phyloP scores from a whole-genome alignment of 2,113 vertebrate genomes.

The Pseudorasbora parva region DNA sequence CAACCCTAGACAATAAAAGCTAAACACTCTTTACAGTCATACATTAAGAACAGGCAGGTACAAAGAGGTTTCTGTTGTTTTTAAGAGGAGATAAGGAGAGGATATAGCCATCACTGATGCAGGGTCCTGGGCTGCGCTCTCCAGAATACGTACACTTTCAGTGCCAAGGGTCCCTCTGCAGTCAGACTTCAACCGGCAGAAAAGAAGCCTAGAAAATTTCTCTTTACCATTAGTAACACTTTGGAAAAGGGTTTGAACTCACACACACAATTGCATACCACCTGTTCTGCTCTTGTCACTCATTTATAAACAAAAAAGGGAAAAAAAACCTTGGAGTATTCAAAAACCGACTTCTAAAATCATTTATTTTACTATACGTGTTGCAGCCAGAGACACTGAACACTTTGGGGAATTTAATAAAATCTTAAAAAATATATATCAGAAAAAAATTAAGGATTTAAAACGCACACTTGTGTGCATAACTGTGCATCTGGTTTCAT shows the following conservation, averaged over 20 bases:
- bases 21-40: constrained; percentile 61
- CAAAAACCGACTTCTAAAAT: background rate
- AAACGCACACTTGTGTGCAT: constrained; percentile 24
- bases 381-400: constrained; percentile 38
- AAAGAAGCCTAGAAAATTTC: constrained; percentile 99
- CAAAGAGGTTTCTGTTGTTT: constrained; percentile 74
- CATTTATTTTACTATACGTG: background rate
- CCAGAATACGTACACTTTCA: constrained; percentile 99
- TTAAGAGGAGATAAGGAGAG: constrained; percentile 88
- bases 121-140: constrained; percentile 99
- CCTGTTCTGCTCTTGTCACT: constrained; percentile 76
- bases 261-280: constrained; percentile 83
- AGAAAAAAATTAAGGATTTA: background rate
- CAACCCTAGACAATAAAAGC: constrained; percentile 61
- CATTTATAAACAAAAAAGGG: constrained; percentile 57
- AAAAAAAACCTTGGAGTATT: constrained; percentile 39
- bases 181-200: constrained; percentile 99
- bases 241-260: constrained; percentile 95
- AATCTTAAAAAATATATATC: background rate
- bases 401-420: constrained; percentile 20
- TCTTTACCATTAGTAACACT: constrained; percentile 99
- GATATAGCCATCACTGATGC: constrained; percentile 97
- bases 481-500: background rate
- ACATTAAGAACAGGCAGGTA: constrained; percentile 86
- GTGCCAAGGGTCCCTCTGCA: constrained; percentile 99